Conservation (phyloP, 1,140 invertebrate genomes). For the Diuraphis noxia region DNA sequence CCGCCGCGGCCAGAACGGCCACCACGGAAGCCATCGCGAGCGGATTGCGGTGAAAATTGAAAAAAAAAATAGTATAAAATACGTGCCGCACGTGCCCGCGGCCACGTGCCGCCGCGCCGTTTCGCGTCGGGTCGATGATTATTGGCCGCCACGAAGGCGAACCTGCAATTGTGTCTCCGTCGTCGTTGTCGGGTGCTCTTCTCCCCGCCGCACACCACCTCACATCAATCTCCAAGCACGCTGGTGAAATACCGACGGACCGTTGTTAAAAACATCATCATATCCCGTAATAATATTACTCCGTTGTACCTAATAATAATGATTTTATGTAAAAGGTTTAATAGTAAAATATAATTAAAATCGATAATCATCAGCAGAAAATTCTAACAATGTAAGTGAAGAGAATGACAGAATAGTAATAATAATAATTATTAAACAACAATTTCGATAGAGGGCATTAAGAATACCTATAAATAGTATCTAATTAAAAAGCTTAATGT, state of each 20-base stretch:
- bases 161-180: neutral
- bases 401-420: too few species aligned
- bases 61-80: neutral
- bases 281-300: neutral
- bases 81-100: neutral
- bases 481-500: too few species aligned
- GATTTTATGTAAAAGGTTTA: neutral
- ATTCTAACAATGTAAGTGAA: too few species aligned
- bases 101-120: constrained; percentile 25
- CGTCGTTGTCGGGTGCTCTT: neutral
- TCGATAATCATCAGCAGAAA: too few species aligned
- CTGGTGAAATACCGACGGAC: neutral
- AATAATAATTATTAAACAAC: too few species aligned
- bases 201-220: neutral
- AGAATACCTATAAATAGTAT: too few species aligned
- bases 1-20: neutral
- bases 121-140: constrained; percentile 16
- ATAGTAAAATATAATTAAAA: too few species aligned
- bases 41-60: constrained; percentile 18
- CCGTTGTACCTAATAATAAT: neutral
- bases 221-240: neutral
- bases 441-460: too few species aligned
- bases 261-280: too few species aligned
- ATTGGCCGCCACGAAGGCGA: neutral
- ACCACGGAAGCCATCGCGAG: constrained; percentile 15